Percentiles rank a stretch among this genome's conserved stretches.
Conservation (phyloP, 53 echinoderm and acorn worm genomes). For the Antedon mediterranea region DNA sequence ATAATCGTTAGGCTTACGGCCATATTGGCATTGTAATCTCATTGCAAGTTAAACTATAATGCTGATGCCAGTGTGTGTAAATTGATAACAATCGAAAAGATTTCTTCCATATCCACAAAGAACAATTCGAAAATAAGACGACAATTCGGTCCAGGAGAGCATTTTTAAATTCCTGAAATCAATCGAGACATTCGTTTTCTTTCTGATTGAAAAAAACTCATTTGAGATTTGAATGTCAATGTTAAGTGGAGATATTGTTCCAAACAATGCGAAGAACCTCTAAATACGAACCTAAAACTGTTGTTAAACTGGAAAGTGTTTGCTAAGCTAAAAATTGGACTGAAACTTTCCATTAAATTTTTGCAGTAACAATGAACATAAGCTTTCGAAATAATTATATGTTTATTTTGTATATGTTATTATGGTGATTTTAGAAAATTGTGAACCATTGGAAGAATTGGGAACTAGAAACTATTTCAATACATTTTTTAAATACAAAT, state of each 20-base stretch:
- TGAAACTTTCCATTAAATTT: too few relatives aligned
- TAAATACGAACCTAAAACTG: too few relatives aligned
- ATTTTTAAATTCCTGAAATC: background rate
- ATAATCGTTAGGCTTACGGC: background rate
- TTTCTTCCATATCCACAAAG: background rate
- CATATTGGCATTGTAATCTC: background rate
- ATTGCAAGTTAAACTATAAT: background rate
- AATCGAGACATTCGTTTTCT: background rate
- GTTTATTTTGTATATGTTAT: too few relatives aligned
- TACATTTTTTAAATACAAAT: too few relatives aligned
- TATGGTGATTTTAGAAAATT: too few relatives aligned
- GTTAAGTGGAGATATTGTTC: background rate
- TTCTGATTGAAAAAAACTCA: background rate
- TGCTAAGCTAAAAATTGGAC: too few relatives aligned
- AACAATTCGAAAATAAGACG: background rate
- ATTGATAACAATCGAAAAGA: background rate
- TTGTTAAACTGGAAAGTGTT: too few relatives aligned
- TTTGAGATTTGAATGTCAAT: background rate
- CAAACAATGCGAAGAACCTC: too few relatives aligned
- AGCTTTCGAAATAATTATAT: too few relatives aligned
- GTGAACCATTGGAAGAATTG: too few relatives aligned
- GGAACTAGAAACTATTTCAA: too few relatives aligned
- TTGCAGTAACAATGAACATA: too few relatives aligned
- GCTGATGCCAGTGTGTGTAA: background rate
- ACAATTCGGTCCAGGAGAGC: background rate